A percentile compares a stretch with the other conserved stretches of the same genome.
These are phyloP conservation scores for Athalia rosae DNA, from an alignment of 2,888 invertebrate genomes.

Conservation along the genomic window DNA sequence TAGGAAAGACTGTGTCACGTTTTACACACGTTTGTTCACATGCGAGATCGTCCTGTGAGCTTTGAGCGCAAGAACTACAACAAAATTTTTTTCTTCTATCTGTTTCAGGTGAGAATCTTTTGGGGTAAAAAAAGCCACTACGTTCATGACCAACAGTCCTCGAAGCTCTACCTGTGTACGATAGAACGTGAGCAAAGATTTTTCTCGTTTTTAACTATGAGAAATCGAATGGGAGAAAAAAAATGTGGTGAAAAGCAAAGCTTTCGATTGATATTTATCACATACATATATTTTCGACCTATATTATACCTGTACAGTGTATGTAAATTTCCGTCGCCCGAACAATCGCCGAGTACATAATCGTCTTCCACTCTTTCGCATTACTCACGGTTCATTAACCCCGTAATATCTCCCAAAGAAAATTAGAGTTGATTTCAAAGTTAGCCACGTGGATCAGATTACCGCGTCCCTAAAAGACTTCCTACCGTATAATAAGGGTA, in stretches of 20 bases:
- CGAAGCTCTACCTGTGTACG: neutral
- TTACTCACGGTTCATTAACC: slow-evolving; percentile 26
- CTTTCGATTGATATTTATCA: too few species aligned
- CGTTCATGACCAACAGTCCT: neutral
- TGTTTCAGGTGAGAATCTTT: slow-evolving; percentile 39
- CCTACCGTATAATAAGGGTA: slow-evolving; percentile 5
- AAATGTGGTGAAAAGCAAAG: neutral
- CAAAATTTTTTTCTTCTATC: neutral
- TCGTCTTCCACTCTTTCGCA: too few species aligned
- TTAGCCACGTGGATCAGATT: slow-evolving; percentile 20
- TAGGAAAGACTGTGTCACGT: neutral
- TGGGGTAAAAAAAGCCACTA: neutral
- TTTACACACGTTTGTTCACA: neutral
- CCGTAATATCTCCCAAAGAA: slow-evolving; percentile 10
- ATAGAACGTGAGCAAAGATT: too few species aligned
- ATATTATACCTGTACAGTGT: too few species aligned
- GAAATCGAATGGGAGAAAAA: neutral
- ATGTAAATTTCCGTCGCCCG: too few species aligned
- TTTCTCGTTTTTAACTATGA: too few species aligned
- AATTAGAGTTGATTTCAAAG: slow-evolving; percentile 14
- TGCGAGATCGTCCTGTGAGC: neutral
- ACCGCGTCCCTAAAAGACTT: slow-evolving; percentile 6
- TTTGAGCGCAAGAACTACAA: neutral
- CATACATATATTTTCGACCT: too few species aligned
- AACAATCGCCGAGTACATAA: too few species aligned